phyloP scores from a whole-genome alignment of 2,797 vertebrate species.

The Phaenicophaeus curvirostris region DNA sequence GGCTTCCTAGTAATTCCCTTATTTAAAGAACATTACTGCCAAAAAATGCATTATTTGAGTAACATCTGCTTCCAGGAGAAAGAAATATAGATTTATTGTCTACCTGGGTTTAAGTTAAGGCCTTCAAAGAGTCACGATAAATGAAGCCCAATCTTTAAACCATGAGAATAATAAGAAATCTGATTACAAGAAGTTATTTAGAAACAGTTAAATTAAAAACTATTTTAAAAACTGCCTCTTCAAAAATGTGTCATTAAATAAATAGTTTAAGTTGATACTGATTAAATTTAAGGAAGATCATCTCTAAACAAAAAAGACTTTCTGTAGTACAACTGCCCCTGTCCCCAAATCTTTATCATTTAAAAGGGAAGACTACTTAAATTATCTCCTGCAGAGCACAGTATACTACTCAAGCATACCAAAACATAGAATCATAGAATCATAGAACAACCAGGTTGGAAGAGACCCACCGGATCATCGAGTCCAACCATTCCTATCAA shows the following conservation, averaged over 20 bases:
- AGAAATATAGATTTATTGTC: not conserved
- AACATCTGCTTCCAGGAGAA: not conserved
- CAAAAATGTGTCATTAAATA: not conserved
- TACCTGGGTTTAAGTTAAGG: constrained; percentile 1
- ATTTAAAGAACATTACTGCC: not conserved
- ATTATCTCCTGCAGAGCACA: not conserved
- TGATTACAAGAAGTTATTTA: not conserved
- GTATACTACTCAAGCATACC: not conserved
- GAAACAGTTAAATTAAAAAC: not conserved
- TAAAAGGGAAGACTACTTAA: not conserved
- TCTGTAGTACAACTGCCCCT: not conserved
- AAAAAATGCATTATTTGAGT: not conserved
- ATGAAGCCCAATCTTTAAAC: constrained; percentile 1
- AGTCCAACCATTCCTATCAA: too few relatives aligned
- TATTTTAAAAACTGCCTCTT: not conserved
- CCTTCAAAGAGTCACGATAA: not conserved
- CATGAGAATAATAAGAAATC: not conserved
- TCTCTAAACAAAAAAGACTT: not conserved
- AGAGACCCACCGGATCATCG: too few relatives aligned
- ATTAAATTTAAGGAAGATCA: constrained; percentile 1
- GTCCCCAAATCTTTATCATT: not conserved
- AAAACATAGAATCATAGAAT: too few relatives aligned
- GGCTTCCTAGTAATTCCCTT: not conserved
- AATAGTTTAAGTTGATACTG: not conserved
- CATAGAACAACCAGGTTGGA: too few relatives aligned